A percentile compares a stretch with the other conserved stretches of the same genome.
Conservation (phyloP, 2,888 invertebrate genomes). For the Pristionchus entomophagus region DNA sequence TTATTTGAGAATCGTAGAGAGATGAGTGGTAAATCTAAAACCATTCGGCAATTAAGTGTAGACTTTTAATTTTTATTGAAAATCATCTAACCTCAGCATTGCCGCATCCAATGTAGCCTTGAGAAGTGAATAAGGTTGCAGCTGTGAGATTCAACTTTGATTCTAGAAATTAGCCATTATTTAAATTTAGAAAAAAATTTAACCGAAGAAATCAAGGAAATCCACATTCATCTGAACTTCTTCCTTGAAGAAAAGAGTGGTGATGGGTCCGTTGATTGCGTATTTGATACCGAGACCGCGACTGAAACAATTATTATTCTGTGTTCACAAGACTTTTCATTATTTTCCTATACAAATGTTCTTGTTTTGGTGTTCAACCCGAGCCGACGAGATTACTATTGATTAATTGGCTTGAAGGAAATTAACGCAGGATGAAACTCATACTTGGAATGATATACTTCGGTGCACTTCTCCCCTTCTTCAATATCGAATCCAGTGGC, state of each 20-base stretch:
- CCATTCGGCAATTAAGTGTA: no score
- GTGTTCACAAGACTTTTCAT: no score
- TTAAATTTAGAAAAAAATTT: no score
- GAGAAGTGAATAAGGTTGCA: background rate
- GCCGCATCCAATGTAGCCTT: conserved; percentile 16
- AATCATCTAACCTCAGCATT: conserved; percentile 3
- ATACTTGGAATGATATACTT: background rate
- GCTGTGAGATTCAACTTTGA: background rate
- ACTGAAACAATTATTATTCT: background rate
- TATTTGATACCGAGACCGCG: conserved; percentile 9
- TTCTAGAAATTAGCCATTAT: background rate
- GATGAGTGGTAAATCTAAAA: background rate
- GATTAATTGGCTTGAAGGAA: no score
- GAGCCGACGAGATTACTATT: no score
- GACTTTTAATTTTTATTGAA: no score
- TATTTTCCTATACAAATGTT: no score
- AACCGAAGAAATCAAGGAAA: background rate
- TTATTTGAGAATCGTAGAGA: background rate
- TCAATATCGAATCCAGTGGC: conserved; percentile 20
- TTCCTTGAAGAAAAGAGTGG: conserved; percentile 21
- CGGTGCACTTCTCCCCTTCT: background rate
- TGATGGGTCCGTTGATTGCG: conserved; percentile 26
- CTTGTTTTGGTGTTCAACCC: no score
- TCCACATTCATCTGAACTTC: conserved; percentile 39
- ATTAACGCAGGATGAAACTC: no score